phyloP scores from a whole-genome alignment of 2,113 vertebrate species.

The Microtus richardsoni region DNA sequence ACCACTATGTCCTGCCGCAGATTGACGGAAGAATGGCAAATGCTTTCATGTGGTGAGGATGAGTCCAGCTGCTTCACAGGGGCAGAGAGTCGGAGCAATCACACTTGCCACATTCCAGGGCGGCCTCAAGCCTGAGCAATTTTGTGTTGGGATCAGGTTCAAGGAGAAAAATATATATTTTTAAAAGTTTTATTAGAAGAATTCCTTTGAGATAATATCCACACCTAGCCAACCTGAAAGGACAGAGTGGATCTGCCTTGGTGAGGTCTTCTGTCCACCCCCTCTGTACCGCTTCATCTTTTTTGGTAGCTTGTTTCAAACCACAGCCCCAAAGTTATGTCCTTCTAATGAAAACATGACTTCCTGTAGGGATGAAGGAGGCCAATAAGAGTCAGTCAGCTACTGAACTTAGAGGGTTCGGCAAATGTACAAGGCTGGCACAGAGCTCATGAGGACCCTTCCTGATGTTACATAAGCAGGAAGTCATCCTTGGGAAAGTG shows the following conservation, averaged over 20 bases:
- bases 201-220: background rate
- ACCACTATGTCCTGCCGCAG: slow-evolving; percentile 70
- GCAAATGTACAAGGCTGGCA: background rate
- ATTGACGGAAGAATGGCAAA: slow-evolving; percentile 55
- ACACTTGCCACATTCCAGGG: slow-evolving; percentile 41
- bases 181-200: slow-evolving; percentile 58
- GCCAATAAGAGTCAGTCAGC: background rate
- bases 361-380: background rate
- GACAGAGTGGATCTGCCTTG: background rate
- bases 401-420: background rate
- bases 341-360: background rate
- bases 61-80: slow-evolving; percentile 40
- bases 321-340: background rate
- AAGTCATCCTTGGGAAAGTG: background rate
- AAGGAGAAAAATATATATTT: background rate
- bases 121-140: slow-evolving; percentile 30
- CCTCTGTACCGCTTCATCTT: background rate
- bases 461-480: background rate
- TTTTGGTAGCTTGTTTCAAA: background rate
- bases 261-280: background rate
- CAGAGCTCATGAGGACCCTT: background rate
- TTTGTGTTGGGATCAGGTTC: slow-evolving; percentile 36
- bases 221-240: background rate
- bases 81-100: background rate
- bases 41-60: slow-evolving; percentile 73